A percentile compares a stretch with the other conserved stretches of the same genome.
phyloP scores from a whole-genome alignment of 2,888 invertebrate species.

The Chrysodeixis includens region DNA sequence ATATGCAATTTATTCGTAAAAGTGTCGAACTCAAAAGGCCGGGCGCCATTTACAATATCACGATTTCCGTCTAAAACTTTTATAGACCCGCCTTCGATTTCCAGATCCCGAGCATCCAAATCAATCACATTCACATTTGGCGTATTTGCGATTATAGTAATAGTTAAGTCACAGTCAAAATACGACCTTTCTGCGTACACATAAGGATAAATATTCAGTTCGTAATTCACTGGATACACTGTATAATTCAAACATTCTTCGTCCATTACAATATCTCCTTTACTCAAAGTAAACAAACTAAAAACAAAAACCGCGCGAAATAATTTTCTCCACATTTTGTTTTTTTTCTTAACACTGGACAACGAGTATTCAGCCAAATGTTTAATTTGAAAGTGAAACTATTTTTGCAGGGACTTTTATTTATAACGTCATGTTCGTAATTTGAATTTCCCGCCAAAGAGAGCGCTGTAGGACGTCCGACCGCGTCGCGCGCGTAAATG shows the following conservation, averaged over 20 bases:
- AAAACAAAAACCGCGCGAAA: slow-evolving; percentile 61
- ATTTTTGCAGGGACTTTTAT: background rate
- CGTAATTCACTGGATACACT: slow-evolving; percentile 84
- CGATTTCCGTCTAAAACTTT: slow-evolving; percentile 70
- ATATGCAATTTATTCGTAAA: slow-evolving; percentile 73
- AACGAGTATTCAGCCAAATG: slow-evolving; percentile 5
- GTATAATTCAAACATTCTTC: slow-evolving; percentile 86
- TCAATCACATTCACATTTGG: slow-evolving; percentile 77
- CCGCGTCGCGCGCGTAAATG: slow-evolving; percentile 68
- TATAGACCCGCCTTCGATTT: slow-evolving; percentile 68
- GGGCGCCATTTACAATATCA: slow-evolving; percentile 73
- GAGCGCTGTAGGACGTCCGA: slow-evolving; percentile 69
- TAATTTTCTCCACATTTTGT: slow-evolving; percentile 58
- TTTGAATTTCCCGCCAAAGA: slow-evolving; percentile 49
- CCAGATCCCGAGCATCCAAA: slow-evolving; percentile 76
- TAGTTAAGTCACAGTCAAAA: slow-evolving; percentile 79
- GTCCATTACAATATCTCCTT: slow-evolving; percentile 68
- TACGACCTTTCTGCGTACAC: slow-evolving; percentile 69
- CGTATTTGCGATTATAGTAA: slow-evolving; percentile 80
- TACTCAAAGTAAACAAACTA: slow-evolving; percentile 64
- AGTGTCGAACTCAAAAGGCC: slow-evolving; percentile 75
- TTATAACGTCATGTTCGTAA: slow-evolving; percentile 26
- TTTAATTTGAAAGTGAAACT: background rate
- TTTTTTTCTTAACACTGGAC: slow-evolving; percentile 7
- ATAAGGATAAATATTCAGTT: slow-evolving; percentile 76